Evolutionary conservation across 23 tunicate genomes (phyloP).

Genomic region (Halocynthia roretzi): DNA sequence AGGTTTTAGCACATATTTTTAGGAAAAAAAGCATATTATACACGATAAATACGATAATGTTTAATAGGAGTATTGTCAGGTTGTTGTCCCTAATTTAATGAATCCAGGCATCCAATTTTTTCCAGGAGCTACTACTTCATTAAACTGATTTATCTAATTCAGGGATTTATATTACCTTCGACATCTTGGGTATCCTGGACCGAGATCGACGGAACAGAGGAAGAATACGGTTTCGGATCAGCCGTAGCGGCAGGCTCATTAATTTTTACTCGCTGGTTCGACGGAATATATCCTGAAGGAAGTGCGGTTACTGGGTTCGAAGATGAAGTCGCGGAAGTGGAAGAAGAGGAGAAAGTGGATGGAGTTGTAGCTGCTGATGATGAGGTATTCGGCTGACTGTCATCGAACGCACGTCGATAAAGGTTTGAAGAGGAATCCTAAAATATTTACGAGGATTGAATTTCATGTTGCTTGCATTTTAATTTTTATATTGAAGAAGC

Average conservation of each 20-base stretch:
- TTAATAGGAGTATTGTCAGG: no score
- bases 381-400: not conserved
- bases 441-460: not conserved
- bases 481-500: no score
- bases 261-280: slow-evolving; percentile 47
- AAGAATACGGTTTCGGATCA: slow-evolving; percentile 31
- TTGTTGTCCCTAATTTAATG: no score
- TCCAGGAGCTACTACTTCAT: no score
- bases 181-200: no score
- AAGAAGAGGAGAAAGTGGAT: not conserved
- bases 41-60: no score
- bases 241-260: slow-evolving; percentile 40
- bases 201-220: not conserved
- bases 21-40: no score
- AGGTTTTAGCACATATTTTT: no score
- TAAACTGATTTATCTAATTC: no score
- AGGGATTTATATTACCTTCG: no score
- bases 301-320: slow-evolving; percentile 26
- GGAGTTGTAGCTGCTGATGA: not conserved
- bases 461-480: not conserved
- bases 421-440: slow-evolving; percentile 13
- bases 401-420: not conserved
- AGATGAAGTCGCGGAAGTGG: slow-evolving; percentile 15
- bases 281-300: slow-evolving; percentile 92
- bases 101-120: no score